Evolutionary conservation across 2,888 invertebrate species (phyloP), one percentile per base, ranked within the genome.

Genomic region (Nomada flava): DNA sequence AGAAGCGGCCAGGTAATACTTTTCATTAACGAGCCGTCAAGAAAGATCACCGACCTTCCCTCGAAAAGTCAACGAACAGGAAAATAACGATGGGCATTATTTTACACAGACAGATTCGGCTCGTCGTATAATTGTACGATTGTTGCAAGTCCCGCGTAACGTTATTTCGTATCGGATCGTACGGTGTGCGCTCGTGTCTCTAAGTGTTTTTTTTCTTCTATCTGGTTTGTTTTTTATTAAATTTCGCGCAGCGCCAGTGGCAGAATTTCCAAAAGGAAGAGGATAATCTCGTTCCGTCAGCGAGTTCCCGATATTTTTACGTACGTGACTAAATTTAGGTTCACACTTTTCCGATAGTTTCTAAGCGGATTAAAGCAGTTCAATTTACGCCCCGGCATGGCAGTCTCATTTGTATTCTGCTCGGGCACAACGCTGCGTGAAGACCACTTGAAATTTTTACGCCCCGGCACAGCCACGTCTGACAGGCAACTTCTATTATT

Each of bases 291-390:
- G 52, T 26, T 7, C 29, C 60, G 47, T 29, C 60, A 20, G 20
- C 47, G 53, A 42, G 53, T 26, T 55, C 42, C 20, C 53, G 64
- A 55, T 72, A 72, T 44, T 72, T 72, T 55, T 44, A 26, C 72
- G 64, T 72, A 72, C 72, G 72, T 64, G 64, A 72, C 72, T 55
- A 72, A 72, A 72, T 64, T 18, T 64, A 20, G 64, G 53, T 72
- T 15, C 44, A 15, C 63, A 53, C 26, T 55, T 55, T 64, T 26
- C 64, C 72, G 53, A 72, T 72, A 72, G 64, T 72, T 72, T n/a
- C 72, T 53, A 72, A 72, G 64, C 64, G 72, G 72, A 72, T 72
- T 72, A 64, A 64, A 64, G 26, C 72, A 36, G 71, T 71, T 62
- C 64, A 53, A 64, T 72, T 72, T 63, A 63, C 71, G 63, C 26